Evolutionary conservation across 2,797 vertebrate species (phyloP).

Genomic region (Pseudopleuronectes americanus): DNA sequence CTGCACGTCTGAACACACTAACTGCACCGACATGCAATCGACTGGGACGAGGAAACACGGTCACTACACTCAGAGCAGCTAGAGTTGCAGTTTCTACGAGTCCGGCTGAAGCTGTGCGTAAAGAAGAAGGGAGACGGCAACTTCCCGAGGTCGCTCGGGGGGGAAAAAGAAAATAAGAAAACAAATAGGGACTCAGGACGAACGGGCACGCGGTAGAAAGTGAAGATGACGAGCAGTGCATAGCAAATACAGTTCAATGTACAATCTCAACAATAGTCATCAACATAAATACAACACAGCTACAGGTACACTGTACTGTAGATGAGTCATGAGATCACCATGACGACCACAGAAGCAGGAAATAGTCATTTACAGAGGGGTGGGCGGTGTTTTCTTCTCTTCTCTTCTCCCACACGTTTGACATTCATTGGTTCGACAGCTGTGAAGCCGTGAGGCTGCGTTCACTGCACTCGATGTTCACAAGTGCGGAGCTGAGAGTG

Average conservation of each 20-base stretch:
- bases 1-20: slow-evolving; percentile 64
- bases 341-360: slow-evolving; percentile 62
- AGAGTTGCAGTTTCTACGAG: slow-evolving; percentile 34
- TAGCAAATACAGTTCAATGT: slow-evolving; percentile 63
- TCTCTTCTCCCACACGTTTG: background rate
- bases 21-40: slow-evolving; percentile 76
- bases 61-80: slow-evolving; percentile 61
- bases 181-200: slow-evolving; percentile 15
- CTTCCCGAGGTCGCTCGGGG: slow-evolving; percentile 29
- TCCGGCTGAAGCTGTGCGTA: slow-evolving; percentile 59
- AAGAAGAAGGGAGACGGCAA: slow-evolving; percentile 28
- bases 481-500: slow-evolving; percentile 25
- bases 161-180: slow-evolving; percentile 32
- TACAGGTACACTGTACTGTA: slow-evolving; percentile 66
- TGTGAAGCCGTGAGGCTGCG: slow-evolving; percentile 4
- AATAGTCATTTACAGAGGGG: slow-evolving; percentile 62
- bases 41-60: slow-evolving; percentile 62
- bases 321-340: slow-evolving; percentile 59
- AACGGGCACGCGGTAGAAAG: slow-evolving; percentile 17
- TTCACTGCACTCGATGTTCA: slow-evolving; percentile 1
- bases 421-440: slow-evolving; percentile 17
- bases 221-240: slow-evolving; percentile 60
- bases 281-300: slow-evolving; percentile 59
- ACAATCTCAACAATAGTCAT: slow-evolving; percentile 53
- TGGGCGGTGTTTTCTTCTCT: slow-evolving; percentile 5